Evolutionary conservation across 64 coral and sea anemone genomes (phyloP).

Genomic region (Dendronephthya gigantea): DNA sequence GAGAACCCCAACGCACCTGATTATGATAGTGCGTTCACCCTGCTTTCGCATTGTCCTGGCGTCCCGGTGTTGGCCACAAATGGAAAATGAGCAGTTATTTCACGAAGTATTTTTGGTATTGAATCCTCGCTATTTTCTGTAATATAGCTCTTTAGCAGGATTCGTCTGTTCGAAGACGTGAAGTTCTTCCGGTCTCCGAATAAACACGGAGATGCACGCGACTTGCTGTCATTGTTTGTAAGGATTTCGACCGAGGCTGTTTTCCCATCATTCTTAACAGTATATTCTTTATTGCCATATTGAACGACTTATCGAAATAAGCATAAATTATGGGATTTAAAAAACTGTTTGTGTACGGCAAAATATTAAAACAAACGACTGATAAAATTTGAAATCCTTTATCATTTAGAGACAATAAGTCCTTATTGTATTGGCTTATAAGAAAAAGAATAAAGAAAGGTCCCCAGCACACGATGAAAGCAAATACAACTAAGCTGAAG

Average conservation of each 20-base stretch:
- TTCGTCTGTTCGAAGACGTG: too few species aligned
- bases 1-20: too few species aligned
- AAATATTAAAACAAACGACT: not conserved
- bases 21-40: too few species aligned
- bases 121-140: too few species aligned
- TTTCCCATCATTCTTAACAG: not conserved
- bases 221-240: not conserved
- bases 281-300: not conserved
- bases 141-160: too few species aligned
- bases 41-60: too few species aligned
- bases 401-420: not conserved
- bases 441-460: not conserved
- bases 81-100: too few species aligned
- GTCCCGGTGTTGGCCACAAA: too few species aligned
- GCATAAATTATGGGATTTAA: not conserved
- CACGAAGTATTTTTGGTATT: too few species aligned
- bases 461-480: conserved; percentile 8
- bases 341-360: conserved; percentile 14
- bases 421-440: not conserved
- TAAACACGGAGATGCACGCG: too few species aligned
- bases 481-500: not conserved
- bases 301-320: not conserved
- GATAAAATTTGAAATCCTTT: not conserved
- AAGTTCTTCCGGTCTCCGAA: too few species aligned
- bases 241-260: not conserved